Evolutionary conservation across 1,140 invertebrate species (phyloP).

Genomic region (Drosophila orena): DNA sequence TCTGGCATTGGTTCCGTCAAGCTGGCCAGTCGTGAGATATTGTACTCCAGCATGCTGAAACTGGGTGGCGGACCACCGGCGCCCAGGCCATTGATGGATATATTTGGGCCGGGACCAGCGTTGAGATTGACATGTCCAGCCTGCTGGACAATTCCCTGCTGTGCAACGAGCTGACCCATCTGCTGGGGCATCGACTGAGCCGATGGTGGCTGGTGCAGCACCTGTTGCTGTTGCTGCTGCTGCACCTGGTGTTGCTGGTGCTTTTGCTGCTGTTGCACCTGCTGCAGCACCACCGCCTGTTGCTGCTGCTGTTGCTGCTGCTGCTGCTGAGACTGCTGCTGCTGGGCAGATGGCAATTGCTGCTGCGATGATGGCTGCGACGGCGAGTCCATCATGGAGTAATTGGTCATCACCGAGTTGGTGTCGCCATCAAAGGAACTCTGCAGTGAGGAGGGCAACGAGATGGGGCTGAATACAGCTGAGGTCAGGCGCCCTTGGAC

Average conservation of each 20-base stretch:
- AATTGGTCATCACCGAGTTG: conserved; percentile 71
- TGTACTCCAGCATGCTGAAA: conserved; percentile 92
- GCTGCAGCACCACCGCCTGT: conserved; percentile 37
- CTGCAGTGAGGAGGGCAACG: conserved; percentile 89
- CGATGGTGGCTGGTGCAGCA: conserved; percentile 31
- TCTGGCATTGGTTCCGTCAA: conserved; percentile 88
- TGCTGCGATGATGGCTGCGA: conserved; percentile 49
- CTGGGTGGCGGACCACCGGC: conserved; percentile 52
- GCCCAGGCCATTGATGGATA: conserved; percentile 44
- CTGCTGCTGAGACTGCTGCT: conserved; percentile 80
- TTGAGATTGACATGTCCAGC: conserved; percentile 63
- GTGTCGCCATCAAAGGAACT: conserved; percentile 90
- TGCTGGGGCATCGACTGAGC: conserved; percentile 44
- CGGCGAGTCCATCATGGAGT: conserved; percentile 85
- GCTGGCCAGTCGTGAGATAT: conserved; percentile 92
- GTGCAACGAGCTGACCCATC: conserved; percentile 54
- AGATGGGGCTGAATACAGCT: conserved; percentile 87
- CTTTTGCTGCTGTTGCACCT: conserved; percentile 27
- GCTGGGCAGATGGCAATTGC: conserved; percentile 39
- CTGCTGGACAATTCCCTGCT: conserved; percentile 58
- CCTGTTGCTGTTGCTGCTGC: conserved; percentile 38
- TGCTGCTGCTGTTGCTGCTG: conserved; percentile 38
- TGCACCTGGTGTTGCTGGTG: conserved; percentile 52
- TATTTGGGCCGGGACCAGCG: conserved; percentile 41
- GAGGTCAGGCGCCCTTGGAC: conserved; percentile 68